Base-by-base conservation (phyloP, 2,113 vertebrate species). In the Leptobrachium ailaonicum region DNA sequence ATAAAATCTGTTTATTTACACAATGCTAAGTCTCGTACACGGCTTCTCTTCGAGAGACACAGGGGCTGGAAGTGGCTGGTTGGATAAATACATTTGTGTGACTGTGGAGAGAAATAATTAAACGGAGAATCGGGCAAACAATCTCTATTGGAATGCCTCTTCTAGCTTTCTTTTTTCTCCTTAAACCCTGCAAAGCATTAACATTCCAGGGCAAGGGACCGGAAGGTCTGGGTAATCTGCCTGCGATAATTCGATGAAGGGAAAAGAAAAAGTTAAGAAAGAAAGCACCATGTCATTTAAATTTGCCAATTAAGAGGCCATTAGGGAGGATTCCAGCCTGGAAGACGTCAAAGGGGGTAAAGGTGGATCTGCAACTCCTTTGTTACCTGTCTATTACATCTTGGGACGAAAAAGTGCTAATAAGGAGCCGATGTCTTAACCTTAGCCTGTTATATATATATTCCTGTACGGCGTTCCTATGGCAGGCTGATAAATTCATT, bases 101-200 rank as follows among this genome's bases (percentile, higher is more conserved):
- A 50, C 3, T 41, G 68, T 53, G 47, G 44, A 80, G 71, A 6
- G 44, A 71, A 71, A 71, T 71, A 71, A 71, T 47, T 42, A 71
- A 20, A 50, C 66, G 42, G 11, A 66, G 45, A 66, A 41, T n/a
- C 44, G 42, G n/a, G 20, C 54, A 74, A 67, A 74, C 62, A 58
- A n/a, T 41, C 58, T 43, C 43, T n/a, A 60, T 58, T 73, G 71
- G 77, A 74, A 68, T 67, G 71, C 60, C 43, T 45, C 56, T 74
- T 41, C 2, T 41, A 62, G 68, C 13, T n/a, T 13, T 73, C 20
- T 32, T 32, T 32, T 32, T 32, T 32, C 20, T 32, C 42, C 71
- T 43, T 68, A 80, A 80, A 68, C 71, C 78, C 78, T 74, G 71
- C 71, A 80, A 74, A 80, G 78, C 50, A 80, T 80, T 80, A 80